These are phyloP conservation scores for Drosophila micromelanica DNA, from an alignment of 1,140 invertebrate genomes.

Conservation along the genomic window DNA sequence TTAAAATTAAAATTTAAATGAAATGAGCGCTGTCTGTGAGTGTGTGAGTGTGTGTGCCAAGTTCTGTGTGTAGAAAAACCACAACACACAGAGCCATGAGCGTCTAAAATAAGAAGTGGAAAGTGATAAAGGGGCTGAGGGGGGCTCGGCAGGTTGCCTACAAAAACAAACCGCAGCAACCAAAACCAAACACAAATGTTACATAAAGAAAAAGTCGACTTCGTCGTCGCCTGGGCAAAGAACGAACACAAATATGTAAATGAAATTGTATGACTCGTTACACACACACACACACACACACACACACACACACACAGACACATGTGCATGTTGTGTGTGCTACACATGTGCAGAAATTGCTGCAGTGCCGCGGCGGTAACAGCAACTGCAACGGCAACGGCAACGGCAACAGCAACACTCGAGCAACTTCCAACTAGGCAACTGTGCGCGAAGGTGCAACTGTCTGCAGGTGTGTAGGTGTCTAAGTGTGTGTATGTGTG, in stretches of 20 bases:
- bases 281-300: constrained; percentile 38
- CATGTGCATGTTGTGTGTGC: constrained; percentile 1
- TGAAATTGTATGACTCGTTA: constrained; percentile 75
- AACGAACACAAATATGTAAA: constrained; percentile 78
- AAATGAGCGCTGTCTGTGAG: constrained; percentile 47
- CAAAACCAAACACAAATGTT: constrained; percentile 79
- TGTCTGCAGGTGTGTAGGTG: constrained; percentile 36
- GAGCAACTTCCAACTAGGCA: constrained; percentile 65
- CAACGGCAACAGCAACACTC: constrained; percentile 49
- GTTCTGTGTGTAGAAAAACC: constrained; percentile 58
- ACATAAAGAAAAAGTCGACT: constrained; percentile 80
- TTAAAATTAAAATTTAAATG: constrained; percentile 80
- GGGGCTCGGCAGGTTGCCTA: constrained; percentile 26
- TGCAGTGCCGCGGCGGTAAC: constrained; percentile 31
- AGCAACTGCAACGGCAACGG: constrained; percentile 37
- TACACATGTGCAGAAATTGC: constrained; percentile 54
- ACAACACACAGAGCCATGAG: constrained; percentile 50
- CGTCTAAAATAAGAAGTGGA: background rate
- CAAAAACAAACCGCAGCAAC: constrained; percentile 78
- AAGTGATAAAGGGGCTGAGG: background rate
- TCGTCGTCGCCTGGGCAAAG: constrained; percentile 64
- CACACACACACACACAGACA: constrained; percentile 33
- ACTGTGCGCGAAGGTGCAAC: constrained; percentile 55
- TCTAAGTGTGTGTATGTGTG: constrained; percentile 2
- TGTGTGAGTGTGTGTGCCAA: constrained; percentile 28